Conservation (phyloP, 1,140 invertebrate genomes). For the Temnothorax nylanderi region DNA sequence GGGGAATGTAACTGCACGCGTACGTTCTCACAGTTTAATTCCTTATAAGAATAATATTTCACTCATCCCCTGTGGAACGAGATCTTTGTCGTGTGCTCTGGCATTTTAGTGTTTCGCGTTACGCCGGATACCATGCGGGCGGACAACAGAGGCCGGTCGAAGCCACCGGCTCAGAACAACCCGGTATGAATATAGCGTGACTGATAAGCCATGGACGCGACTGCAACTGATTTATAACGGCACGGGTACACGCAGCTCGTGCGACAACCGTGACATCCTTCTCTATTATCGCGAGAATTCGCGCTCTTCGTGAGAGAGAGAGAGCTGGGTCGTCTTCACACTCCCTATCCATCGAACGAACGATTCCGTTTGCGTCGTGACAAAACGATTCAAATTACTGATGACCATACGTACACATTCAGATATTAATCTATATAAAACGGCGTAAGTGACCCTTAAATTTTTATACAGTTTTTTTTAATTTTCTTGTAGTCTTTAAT, state of each 20-base stretch:
- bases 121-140: slow-evolving; percentile 6
- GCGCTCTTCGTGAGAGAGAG: slow-evolving; percentile 4
- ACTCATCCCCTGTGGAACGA: not conserved
- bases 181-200: slow-evolving; percentile 73
- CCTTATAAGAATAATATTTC: slow-evolving; percentile 5
- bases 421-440: not conserved
- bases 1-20: not conserved
- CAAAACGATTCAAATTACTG: not conserved
- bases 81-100: not conserved
- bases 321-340: not conserved
- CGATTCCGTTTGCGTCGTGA: not conserved
- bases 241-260: slow-evolving; percentile 46
- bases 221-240: slow-evolving; percentile 68
- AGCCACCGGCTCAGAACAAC: slow-evolving; percentile 60
- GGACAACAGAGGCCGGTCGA: slow-evolving; percentile 44
- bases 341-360: not conserved
- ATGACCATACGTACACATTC: not conserved
- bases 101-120: slow-evolving; percentile 35
- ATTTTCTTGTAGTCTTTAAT: not conserved
- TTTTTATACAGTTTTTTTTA: not conserved
- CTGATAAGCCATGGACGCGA: slow-evolving; percentile 69
- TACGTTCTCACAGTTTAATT: not conserved
- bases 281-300: slow-evolving; percentile 62
- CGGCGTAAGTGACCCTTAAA: not conserved
- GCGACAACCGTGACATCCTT: slow-evolving; percentile 44